These are phyloP conservation scores for Acholoe squamosa DNA, from an alignment of 2,888 invertebrate genomes.

Conservation along the genomic window DNA sequence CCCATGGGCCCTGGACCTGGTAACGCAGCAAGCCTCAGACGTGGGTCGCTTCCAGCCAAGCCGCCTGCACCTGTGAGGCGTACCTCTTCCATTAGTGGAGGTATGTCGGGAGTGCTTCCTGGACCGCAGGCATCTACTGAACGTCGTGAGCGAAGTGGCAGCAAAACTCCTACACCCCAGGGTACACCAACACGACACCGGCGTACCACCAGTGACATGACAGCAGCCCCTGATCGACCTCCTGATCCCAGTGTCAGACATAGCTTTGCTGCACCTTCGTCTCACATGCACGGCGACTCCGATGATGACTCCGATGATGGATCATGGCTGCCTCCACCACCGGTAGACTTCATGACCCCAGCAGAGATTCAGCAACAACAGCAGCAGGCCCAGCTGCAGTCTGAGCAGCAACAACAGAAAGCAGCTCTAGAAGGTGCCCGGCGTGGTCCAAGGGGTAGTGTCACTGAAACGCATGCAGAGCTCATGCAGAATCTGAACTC, in stretches of 20 bases:
- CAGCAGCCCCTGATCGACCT: neutral
- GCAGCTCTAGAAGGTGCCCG: neutral
- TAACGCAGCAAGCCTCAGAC: slow-evolving; percentile 70
- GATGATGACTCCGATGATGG: slow-evolving; percentile 59
- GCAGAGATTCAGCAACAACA: neutral
- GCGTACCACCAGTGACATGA: slow-evolving; percentile 52
- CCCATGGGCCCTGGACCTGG: slow-evolving; percentile 58
- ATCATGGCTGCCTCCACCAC: slow-evolving; percentile 60
- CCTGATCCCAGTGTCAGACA: neutral
- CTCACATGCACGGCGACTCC: neutral
- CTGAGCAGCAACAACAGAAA: neutral
- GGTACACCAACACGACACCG: slow-evolving; percentile 61
- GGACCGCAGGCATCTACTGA: neutral
- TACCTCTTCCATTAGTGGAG: slow-evolving; percentile 76
- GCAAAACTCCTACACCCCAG: slow-evolving; percentile 62
- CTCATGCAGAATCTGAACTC: slow-evolving; percentile 57
- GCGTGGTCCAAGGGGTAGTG: slow-evolving; percentile 13
- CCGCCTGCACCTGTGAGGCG: slow-evolving; percentile 81
- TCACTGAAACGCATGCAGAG: slow-evolving; percentile 44
- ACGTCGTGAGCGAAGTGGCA: slow-evolving; percentile 48
- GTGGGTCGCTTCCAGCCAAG: slow-evolving; percentile 75
- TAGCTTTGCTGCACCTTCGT: neutral
- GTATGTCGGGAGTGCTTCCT: slow-evolving; percentile 70
- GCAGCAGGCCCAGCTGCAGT: neutral
- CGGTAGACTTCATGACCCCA: slow-evolving; percentile 58